Percentiles rank a stretch among this genome's conserved stretches.
Conservation (phyloP, 2,113 vertebrate species). For the Parotia lawesii region DNA sequence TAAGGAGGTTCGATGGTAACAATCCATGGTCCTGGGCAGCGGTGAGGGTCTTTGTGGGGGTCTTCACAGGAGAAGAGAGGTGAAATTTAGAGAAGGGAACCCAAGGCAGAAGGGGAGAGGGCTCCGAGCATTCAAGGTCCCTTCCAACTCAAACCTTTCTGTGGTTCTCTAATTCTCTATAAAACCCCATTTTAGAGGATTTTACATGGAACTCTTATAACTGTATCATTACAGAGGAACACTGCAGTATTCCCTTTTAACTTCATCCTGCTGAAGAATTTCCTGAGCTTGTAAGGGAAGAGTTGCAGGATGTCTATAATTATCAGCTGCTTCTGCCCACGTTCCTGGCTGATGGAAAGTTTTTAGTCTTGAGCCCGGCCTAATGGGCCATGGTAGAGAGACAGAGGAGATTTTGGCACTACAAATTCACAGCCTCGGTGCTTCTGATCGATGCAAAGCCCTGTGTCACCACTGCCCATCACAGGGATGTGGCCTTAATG, state of each 20-base stretch:
- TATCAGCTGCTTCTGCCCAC: neutral
- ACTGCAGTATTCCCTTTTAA: neutral
- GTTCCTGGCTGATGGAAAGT: neutral
- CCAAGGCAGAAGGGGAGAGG: neutral
- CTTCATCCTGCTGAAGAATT: neutral
- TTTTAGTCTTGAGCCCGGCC: neutral
- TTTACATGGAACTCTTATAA: neutral
- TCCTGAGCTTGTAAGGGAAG: neutral
- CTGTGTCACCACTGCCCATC: neutral
- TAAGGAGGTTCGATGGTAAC: neutral
- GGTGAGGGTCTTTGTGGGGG: neutral
- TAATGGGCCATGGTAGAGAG: neutral
- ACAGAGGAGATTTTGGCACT: neutral
- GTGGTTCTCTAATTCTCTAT: neutral
- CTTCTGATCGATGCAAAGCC: neutral
- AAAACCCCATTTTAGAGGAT: neutral
- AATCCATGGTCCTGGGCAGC: neutral
- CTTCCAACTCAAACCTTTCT: neutral
- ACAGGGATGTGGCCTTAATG: neutral
- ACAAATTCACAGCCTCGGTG: fast-evolving
- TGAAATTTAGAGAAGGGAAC: neutral
- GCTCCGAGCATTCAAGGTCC: neutral
- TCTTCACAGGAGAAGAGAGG: neutral
- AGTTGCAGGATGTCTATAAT: neutral
- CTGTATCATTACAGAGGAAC: neutral